Conservation (phyloP, 2,888 invertebrate genomes). For the Gastrophysa polygoni region DNA sequence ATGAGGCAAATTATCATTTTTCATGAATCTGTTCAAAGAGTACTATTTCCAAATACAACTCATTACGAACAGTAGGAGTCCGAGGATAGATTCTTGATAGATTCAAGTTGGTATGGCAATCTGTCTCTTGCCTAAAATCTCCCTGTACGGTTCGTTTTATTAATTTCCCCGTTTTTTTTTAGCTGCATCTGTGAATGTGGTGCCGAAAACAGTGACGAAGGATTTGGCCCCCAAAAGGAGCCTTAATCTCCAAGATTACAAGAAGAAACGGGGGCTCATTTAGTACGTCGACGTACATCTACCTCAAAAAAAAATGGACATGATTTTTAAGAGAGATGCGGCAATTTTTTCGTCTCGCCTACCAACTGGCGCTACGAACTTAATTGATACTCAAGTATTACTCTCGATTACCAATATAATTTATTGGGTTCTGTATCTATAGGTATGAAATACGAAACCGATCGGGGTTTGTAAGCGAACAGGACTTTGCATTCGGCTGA, state of each 20-base stretch:
- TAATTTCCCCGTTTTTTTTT: constrained; percentile 58
- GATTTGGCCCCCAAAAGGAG: constrained; percentile 85
- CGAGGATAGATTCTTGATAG: too few species aligned
- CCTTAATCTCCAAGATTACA: constrained; percentile 89
- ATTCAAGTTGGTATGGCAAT: too few species aligned
- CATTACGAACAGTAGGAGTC: too few species aligned
- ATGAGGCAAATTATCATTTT: too few species aligned
- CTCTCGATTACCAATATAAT: not conserved
- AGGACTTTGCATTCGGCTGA: not conserved
- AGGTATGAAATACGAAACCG: not conserved
- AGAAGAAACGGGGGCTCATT: constrained; percentile 90
- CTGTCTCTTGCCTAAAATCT: too few species aligned
- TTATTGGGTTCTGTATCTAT: not conserved
- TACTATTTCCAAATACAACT: too few species aligned
- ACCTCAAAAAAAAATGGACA: not conserved
- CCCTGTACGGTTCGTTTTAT: too few species aligned
- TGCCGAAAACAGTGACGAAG: constrained; percentile 76
- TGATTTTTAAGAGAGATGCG: not conserved
- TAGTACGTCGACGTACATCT: constrained; percentile 48
- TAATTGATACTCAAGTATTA: not conserved
- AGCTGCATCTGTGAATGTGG: constrained; percentile 73
- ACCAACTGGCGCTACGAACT: not conserved
- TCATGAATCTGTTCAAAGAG: too few species aligned
- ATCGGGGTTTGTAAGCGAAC: not conserved
- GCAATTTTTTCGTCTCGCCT: not conserved